Base-by-base conservation (phyloP, 2,797 vertebrate species). In the Perodicticus potto region DNA sequence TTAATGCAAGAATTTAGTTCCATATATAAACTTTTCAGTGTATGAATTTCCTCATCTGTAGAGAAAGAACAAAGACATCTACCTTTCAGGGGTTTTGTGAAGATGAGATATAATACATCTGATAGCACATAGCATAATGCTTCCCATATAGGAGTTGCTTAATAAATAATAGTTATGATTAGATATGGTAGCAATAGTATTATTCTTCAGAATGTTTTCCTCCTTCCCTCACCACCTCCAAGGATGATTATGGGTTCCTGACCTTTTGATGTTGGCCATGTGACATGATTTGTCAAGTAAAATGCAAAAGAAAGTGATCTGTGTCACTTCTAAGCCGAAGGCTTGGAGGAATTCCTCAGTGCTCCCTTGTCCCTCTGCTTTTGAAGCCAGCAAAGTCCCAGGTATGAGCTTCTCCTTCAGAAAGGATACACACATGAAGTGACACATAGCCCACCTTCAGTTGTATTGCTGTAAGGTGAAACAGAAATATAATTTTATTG, bases 251-350 rank as follows among this genome's bases (percentile, higher is more conserved):
- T 49, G 27, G 12, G 57, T 40, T 55, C n/a, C 7, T 67, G 69
- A 57, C 29, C 5, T 14, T 72, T 45, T 69, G 43, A 92, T n/a
- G 19, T 96, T 72, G 9, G 37, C 12, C n/a, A 23, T 16, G 14
- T 70, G 57, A 76, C n/a, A 78, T 87, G 34, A n/a, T 92, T 73
- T 77, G 57, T 34, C 37, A 96, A 82, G n/a, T 45, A 16, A 67
- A 93, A 87, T 61, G 8, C 40, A 53, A 91, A 25, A 17, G 25
- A 32, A 86, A 91, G 9, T 65, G 57, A 53, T 25, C 34, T 29
- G 23, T 29, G 61, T 70, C 43, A n/a, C 27, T 82, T 74, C 93
- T 8, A 65, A 45, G 40, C 40, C 40, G 5, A 40, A 40, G 40
- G 3, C 40, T 37, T 67, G 67, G 40, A 61, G 20, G 45, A 27